Percentiles rank a stretch among this genome's conserved stretches.
Conservation (phyloP, 1,140 invertebrate species). For the Pemphigus obesinymphae region DNA sequence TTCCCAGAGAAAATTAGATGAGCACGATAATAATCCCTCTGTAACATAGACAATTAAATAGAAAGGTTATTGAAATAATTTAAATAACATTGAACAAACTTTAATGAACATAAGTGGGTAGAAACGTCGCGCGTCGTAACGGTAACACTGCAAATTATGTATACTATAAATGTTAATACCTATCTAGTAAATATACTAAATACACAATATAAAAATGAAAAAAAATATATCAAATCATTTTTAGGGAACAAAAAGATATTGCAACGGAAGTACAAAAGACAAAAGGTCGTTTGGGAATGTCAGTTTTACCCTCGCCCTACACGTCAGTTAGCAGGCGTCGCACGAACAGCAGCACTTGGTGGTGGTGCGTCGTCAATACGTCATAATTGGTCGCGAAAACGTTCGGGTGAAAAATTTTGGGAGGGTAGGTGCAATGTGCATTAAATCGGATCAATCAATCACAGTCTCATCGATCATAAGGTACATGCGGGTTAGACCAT, state of each 20-base stretch:
- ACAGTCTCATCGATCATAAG: slow-evolving; percentile 7
- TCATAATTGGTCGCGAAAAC: slow-evolving; percentile 25
- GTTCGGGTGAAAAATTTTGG: neutral
- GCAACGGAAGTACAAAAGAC: neutral
- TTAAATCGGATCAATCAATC: slow-evolving; percentile 28
- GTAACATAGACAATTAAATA: no score
- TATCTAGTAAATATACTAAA: neutral
- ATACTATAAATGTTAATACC: neutral
- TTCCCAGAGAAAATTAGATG: no score
- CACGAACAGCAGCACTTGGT: neutral
- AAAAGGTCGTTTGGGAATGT: slow-evolving; percentile 7
- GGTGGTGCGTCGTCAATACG: neutral
- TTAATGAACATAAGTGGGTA: neutral
- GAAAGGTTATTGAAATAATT: neutral
- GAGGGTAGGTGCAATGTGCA: neutral
- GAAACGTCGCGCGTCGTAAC: neutral
- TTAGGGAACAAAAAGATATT: neutral
- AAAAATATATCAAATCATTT: neutral
- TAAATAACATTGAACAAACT: neutral
- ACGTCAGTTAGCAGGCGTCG: neutral
- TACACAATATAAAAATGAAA: no score
- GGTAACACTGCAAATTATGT: neutral
- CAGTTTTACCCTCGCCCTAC: neutral
- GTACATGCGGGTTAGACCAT: neutral
- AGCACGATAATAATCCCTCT: no score